Evolutionary conservation across 2,888 invertebrate species (phyloP).

Genomic region (Oxyteleia sp.): DNA sequence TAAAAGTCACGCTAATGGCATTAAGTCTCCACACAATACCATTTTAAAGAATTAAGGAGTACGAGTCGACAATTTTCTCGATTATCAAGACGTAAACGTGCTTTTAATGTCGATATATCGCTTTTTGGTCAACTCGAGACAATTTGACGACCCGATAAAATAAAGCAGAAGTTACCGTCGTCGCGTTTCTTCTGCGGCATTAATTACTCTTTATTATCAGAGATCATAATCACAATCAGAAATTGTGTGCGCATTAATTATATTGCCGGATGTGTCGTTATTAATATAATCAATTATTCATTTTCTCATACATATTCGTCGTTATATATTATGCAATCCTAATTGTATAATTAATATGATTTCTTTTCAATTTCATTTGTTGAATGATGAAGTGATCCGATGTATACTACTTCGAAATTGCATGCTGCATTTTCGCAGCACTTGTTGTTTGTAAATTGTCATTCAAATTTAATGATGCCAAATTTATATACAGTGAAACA

Average conservation of each 20-base stretch:
- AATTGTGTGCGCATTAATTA: slow-evolving; percentile 13
- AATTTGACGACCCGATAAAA: slow-evolving; percentile 25
- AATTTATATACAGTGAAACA: too few species aligned
- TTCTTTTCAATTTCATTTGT: too few species aligned
- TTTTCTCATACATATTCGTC: slow-evolving; percentile 5
- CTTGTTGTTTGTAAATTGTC: too few species aligned
- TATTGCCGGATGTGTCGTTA: background rate
- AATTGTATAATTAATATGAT: too few species aligned
- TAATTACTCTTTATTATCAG: slow-evolving; percentile 9
- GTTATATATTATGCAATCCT: too few species aligned
- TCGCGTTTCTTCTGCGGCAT: background rate
- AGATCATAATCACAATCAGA: background rate
- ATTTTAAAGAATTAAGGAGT: slow-evolving; percentile 63
- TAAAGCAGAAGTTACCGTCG: background rate
- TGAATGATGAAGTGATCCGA: too few species aligned
- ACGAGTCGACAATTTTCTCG: slow-evolving; percentile 58
- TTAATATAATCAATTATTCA: slow-evolving; percentile 3
- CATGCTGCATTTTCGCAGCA: too few species aligned
- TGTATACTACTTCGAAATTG: too few species aligned
- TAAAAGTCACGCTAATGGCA: slow-evolving; percentile 66
- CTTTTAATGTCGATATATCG: slow-evolving; percentile 60
- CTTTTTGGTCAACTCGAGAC: slow-evolving; percentile 45
- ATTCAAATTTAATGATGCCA: too few species aligned
- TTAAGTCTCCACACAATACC: slow-evolving; percentile 60
- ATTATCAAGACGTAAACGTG: slow-evolving; percentile 59